A percentile compares a stretch with the other conserved stretches of the same genome.
Conservation (phyloP, 2,888 invertebrate genomes). For the Lepetodrilus schrolli region DNA sequence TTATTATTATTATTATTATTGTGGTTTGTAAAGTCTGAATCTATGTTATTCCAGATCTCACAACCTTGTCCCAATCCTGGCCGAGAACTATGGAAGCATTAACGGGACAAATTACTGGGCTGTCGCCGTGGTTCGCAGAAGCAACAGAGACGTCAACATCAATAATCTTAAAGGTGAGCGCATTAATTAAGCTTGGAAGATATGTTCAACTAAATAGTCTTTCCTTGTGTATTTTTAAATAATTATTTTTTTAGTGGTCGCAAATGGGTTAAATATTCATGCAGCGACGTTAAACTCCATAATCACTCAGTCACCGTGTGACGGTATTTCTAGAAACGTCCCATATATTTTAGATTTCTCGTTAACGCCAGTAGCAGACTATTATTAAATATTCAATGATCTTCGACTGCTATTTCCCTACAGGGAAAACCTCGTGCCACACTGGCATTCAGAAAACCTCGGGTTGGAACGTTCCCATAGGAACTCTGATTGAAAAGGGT, state of each 20-base stretch:
- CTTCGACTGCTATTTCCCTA: background rate
- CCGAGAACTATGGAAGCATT: slow-evolving; percentile 56
- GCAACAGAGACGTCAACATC: slow-evolving; percentile 85
- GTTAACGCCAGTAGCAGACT: too few species aligned
- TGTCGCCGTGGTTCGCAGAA: slow-evolving; percentile 92
- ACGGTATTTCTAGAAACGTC: background rate
- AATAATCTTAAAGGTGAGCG: slow-evolving; percentile 82
- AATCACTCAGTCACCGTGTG: background rate
- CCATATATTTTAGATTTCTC: too few species aligned
- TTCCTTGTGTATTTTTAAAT: too few species aligned
- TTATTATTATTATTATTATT: too few species aligned
- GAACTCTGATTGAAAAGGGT: slow-evolving; percentile 91
- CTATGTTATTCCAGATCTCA: slow-evolving; percentile 58
- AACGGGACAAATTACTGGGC: slow-evolving; percentile 88
- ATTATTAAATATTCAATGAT: too few species aligned
- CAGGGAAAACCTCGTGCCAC: slow-evolving; percentile 87
- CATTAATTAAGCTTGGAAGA: too few species aligned
- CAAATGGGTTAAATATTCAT: too few species aligned
- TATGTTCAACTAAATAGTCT: too few species aligned
- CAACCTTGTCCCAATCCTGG: slow-evolving; percentile 63
- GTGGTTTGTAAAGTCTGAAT: slow-evolving; percentile 64
- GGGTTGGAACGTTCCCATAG: slow-evolving; percentile 94
- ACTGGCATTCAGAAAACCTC: slow-evolving; percentile 91
- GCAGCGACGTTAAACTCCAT: too few species aligned
- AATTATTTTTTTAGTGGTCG: too few species aligned